A percentile compares a stretch with the other conserved stretches of the same genome.
Conservation (phyloP, 2,888 invertebrate species). For the Parthenolecanium corni region DNA sequence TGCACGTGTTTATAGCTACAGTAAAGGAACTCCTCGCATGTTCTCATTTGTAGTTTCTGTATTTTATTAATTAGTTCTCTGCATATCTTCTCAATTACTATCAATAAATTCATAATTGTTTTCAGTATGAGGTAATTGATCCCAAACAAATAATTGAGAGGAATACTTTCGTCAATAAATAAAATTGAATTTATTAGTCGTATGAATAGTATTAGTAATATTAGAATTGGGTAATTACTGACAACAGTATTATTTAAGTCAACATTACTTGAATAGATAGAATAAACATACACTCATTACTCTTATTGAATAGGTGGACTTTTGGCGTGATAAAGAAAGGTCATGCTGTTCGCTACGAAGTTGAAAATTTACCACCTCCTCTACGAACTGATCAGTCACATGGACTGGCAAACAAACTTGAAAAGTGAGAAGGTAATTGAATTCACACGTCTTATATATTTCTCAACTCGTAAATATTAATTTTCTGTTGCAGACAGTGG, state of each 20-base stretch:
- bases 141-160: too few relatives aligned
- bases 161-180: too few relatives aligned
- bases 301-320: slow-evolving; percentile 9
- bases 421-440: slow-evolving; percentile 1
- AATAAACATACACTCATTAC: neutral
- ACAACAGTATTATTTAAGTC: neutral
- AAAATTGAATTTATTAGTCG: too few relatives aligned
- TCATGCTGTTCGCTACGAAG: neutral
- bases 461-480: neutral
- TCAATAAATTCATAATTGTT: too few relatives aligned
- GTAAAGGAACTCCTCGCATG: too few relatives aligned
- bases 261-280: neutral
- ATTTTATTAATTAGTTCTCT: too few relatives aligned
- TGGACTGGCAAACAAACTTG: slow-evolving; percentile 8
- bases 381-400: neutral
- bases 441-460: too few relatives aligned
- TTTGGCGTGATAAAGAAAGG: slow-evolving; percentile 8
- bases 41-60: too few relatives aligned
- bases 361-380: slow-evolving; percentile 6
- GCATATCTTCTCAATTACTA: too few relatives aligned
- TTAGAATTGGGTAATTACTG: neutral
- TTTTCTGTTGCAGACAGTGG: neutral
- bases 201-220: too few relatives aligned
- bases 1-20: too few relatives aligned
- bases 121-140: too few relatives aligned